These are phyloP conservation scores for Tenthredo scrophulariae DNA, from an alignment of 2,888 invertebrate genomes.

Conservation along the genomic window DNA sequence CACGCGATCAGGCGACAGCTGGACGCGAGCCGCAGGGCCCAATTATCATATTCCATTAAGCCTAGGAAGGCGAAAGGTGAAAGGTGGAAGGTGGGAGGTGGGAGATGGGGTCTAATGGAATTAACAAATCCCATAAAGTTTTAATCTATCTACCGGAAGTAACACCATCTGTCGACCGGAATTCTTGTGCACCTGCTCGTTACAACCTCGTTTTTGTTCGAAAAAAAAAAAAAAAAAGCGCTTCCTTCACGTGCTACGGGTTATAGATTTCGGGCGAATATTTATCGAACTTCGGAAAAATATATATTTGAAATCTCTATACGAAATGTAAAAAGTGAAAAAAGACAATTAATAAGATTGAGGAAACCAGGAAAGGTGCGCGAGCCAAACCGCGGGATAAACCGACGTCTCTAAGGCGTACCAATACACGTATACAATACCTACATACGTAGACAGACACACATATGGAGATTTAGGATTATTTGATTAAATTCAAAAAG, in stretches of 20 bases:
- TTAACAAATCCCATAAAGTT: conserved; percentile 67
- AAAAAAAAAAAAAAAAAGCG: too few relatives aligned
- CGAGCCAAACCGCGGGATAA: background rate
- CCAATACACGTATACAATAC: background rate
- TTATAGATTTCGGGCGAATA: background rate
- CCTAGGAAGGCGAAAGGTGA: conserved; percentile 51
- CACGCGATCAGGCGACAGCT: conserved; percentile 49
- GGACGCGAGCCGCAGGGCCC: conserved; percentile 50
- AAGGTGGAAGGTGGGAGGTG: background rate
- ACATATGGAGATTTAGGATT: background rate
- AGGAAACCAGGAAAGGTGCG: background rate
- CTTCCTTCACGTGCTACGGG: background rate
- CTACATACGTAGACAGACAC: background rate
- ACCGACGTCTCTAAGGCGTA: background rate
- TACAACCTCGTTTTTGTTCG: conserved; percentile 21
- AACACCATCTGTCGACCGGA: conserved; percentile 70
- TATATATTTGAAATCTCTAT: background rate
- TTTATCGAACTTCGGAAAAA: background rate
- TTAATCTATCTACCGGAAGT: conserved; percentile 69
- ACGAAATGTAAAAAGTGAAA: background rate
- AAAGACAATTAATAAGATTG: background rate
- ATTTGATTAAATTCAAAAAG: conserved; percentile 52
- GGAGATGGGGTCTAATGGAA: conserved; percentile 61
- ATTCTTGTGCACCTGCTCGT: conserved; percentile 39
- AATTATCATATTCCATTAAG: conserved; percentile 62